Conservation (phyloP, 2,888 invertebrate genomes). For the Agrilus cyanescens region DNA sequence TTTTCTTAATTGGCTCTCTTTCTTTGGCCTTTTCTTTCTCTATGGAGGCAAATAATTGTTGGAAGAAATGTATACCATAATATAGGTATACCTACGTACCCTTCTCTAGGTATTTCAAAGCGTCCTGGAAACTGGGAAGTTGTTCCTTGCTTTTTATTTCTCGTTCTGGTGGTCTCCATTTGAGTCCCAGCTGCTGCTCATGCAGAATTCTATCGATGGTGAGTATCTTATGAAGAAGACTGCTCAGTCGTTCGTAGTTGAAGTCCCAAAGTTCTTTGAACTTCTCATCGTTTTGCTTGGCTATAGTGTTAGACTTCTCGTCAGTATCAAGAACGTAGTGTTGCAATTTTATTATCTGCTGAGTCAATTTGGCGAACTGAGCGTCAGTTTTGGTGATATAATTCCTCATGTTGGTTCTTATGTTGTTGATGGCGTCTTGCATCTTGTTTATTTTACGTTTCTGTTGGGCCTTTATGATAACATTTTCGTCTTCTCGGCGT, state of each 20-base stretch:
- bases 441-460: constrained; percentile 66
- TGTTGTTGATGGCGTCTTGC: constrained; percentile 54
- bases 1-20: not conserved
- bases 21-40: constrained; percentile 1
- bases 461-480: constrained; percentile 66
- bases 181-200: constrained; percentile 48
- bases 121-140: constrained; percentile 36
- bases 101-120: constrained; percentile 9
- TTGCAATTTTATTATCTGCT: constrained; percentile 55
- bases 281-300: constrained; percentile 50
- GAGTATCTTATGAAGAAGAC: constrained; percentile 41
- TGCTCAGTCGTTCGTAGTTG: constrained; percentile 41
- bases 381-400: constrained; percentile 51
- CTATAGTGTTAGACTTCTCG: constrained; percentile 56
- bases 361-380: constrained; percentile 54
- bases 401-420: constrained; percentile 53
- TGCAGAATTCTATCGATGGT: constrained; percentile 47
- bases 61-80: no score
- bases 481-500: constrained; percentile 78
- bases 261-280: constrained; percentile 49
- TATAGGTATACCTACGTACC: no score
- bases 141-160: constrained; percentile 33
- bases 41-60: no score
- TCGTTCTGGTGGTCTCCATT: constrained; percentile 40
- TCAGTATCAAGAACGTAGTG: constrained; percentile 56